These are phyloP conservation scores for Chloroclystis v-ata DNA, from an alignment of 2,888 invertebrate genomes.

Conservation along the genomic window DNA sequence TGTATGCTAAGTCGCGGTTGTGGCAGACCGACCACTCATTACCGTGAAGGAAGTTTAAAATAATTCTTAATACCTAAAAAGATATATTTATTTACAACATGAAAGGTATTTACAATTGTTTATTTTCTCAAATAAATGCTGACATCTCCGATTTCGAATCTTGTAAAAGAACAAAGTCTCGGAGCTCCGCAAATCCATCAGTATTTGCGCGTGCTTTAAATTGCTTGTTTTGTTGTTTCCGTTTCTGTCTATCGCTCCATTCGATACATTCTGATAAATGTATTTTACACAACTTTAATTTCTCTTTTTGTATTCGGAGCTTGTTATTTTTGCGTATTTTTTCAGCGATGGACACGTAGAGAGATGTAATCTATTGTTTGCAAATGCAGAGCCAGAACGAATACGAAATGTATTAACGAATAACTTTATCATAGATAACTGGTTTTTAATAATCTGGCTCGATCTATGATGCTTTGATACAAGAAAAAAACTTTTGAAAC, in stretches of 20 bases:
- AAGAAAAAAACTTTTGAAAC: too few relatives aligned
- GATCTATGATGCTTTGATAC: too few relatives aligned
- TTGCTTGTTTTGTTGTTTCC: constrained; percentile 21
- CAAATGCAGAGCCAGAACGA: too few relatives aligned
- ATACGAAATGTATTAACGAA: too few relatives aligned
- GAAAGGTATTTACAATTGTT: too few relatives aligned
- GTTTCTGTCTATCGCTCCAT: not conserved
- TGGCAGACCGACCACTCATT: not conserved
- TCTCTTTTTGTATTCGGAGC: not conserved
- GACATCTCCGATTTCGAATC: too few relatives aligned
- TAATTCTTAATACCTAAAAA: too few relatives aligned
- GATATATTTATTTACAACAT: too few relatives aligned
- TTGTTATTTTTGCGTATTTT: not conserved
- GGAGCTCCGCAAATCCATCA: not conserved
- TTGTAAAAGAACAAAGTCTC: not conserved
- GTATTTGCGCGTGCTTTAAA: constrained; percentile 6
- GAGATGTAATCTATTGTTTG: too few relatives aligned
- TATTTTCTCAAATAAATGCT: too few relatives aligned
- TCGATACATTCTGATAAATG: constrained; percentile 10
- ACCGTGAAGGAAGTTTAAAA: not conserved
- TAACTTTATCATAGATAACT: too few relatives aligned
- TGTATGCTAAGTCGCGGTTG: constrained; percentile 2
- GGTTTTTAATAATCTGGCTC: too few relatives aligned
- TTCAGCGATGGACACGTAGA: not conserved
- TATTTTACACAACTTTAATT: constrained; percentile 9